Evolutionary conservation across 2,888 invertebrate genomes (phyloP).

Genomic region (Busseola fusca): DNA sequence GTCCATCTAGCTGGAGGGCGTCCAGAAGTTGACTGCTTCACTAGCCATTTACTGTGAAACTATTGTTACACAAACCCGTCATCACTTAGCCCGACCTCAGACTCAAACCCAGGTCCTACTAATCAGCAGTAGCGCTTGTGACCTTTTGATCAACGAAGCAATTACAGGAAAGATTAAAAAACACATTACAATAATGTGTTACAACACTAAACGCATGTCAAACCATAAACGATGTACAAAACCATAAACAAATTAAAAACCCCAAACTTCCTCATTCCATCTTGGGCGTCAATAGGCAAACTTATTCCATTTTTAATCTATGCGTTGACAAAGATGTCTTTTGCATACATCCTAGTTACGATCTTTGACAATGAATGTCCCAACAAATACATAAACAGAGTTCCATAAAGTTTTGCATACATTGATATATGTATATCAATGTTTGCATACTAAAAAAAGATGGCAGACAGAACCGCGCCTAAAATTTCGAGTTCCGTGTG

Average conservation of each 20-base stretch:
- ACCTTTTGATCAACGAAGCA: not conserved
- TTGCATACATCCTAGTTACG: constrained; percentile 44
- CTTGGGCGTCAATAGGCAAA: constrained; percentile 47
- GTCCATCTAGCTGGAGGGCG: too few species aligned
- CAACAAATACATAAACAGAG: constrained; percentile 50
- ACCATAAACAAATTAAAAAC: constrained; percentile 32
- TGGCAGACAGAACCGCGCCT: not conserved
- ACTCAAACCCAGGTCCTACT: not conserved
- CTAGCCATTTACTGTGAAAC: too few species aligned
- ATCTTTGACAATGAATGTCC: constrained; percentile 62
- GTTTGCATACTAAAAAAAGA: too few species aligned
- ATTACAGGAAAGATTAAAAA: not conserved
- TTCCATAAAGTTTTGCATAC: constrained; percentile 49
- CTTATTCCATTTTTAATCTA: constrained; percentile 55
- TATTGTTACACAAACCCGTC: not conserved
- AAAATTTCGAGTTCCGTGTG: constrained; percentile 16
- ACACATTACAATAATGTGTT: not conserved
- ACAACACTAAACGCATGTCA: constrained; percentile 7
- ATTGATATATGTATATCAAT: too few species aligned
- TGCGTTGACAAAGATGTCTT: constrained; percentile 42
- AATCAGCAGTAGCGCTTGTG: not conserved
- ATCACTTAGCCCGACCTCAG: not conserved
- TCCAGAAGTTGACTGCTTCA: too few species aligned
- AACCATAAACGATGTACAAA: constrained; percentile 4
- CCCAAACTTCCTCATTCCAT: constrained; percentile 51